Percentiles rank a stretch among this genome's conserved stretches.
These are phyloP conservation scores for Hypotaenidia okinawae DNA, from an alignment of 2,797 vertebrate genomes.

Conservation along the genomic window DNA sequence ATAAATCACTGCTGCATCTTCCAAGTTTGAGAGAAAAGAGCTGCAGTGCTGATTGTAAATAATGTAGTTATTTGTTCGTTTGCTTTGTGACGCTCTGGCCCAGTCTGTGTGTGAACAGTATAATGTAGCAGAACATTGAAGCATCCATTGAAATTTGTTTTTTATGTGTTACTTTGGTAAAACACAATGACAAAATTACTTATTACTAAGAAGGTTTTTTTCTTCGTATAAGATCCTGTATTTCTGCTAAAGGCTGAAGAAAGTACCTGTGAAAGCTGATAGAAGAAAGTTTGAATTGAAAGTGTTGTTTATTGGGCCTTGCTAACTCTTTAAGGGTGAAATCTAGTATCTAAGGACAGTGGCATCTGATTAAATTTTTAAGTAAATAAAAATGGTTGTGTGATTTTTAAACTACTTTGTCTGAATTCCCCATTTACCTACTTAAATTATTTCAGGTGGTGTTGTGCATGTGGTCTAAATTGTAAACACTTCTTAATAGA, in stretches of 20 bases:
- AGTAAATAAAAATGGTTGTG: neutral
- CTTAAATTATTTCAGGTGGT: neutral
- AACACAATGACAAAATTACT: too few relatives aligned
- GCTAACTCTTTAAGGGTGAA: neutral
- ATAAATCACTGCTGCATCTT: neutral
- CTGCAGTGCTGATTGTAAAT: neutral
- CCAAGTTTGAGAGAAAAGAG: neutral
- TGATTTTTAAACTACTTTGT: neutral
- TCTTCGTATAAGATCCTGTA: neutral
- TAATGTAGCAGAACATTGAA: neutral
- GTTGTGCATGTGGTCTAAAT: slow-evolving; percentile 10
- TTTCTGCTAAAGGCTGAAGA: neutral
- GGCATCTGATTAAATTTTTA: neutral
- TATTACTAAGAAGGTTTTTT: neutral
- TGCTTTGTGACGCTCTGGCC: neutral
- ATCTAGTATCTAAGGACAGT: neutral
- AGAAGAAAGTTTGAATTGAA: neutral
- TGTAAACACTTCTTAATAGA: slow-evolving; percentile 6
- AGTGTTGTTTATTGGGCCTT: neutral
- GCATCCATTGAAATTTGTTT: neutral
- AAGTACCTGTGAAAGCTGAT: slow-evolving; percentile 3
- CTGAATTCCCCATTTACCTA: slow-evolving; percentile 76
- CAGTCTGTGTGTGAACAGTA: neutral
- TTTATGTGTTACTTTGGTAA: neutral
- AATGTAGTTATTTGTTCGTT: neutral